Conservation (phyloP, 2,888 invertebrate genomes). For the Netelia virgata region DNA sequence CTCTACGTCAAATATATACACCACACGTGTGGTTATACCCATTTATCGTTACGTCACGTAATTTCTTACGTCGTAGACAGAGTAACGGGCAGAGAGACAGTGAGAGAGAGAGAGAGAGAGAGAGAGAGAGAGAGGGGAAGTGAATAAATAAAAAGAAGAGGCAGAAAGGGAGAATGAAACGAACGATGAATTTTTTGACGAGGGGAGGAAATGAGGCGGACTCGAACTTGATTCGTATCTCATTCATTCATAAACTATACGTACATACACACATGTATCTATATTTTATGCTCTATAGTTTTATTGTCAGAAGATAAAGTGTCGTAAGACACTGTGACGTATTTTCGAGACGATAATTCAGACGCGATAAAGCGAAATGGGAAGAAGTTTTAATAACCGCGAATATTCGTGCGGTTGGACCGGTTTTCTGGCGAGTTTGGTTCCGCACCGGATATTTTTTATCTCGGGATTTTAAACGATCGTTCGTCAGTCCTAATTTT, state of each 20-base stretch:
- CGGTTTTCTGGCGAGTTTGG: too few species aligned
- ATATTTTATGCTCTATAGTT: background rate
- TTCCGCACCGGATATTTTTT: too few species aligned
- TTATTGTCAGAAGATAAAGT: too few species aligned
- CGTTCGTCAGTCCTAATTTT: too few species aligned
- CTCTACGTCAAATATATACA: background rate
- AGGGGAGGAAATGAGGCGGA: background rate
- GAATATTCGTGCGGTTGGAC: too few species aligned
- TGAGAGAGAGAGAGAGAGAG: background rate
- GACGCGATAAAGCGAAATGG: too few species aligned
- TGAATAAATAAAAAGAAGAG: background rate
- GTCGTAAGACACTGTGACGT: too few species aligned
- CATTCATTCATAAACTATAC: background rate
- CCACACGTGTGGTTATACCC: background rate
- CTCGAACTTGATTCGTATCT: slow-evolving; percentile 25
- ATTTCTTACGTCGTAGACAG: background rate
- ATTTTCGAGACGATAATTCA: too few species aligned
- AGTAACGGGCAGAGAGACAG: too few species aligned
- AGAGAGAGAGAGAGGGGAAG: background rate
- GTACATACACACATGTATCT: background rate
- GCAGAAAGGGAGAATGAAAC: slow-evolving; percentile 7
- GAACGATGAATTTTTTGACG: background rate
- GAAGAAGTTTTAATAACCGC: too few species aligned
- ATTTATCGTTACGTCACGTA: slow-evolving; percentile 7
- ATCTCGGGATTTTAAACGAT: too few species aligned